A percentile compares a stretch with the other conserved stretches of the same genome.
These are phyloP conservation scores for Platysternon megacephalum DNA, from an alignment of 2,113 vertebrate species.

Conservation along the genomic window DNA sequence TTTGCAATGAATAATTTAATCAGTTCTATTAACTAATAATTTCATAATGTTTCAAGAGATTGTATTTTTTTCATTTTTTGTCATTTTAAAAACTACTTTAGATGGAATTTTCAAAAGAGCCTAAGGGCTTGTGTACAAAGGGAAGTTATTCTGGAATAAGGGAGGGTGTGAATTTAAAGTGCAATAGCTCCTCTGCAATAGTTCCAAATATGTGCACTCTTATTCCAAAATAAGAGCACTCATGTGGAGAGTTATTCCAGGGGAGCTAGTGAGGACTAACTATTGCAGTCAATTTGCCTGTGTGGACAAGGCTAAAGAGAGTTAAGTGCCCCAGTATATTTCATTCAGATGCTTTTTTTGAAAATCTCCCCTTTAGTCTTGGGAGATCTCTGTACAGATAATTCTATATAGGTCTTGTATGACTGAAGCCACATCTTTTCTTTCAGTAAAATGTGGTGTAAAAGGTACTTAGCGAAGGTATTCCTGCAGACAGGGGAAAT, in stretches of 20 bases:
- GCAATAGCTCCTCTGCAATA: not conserved
- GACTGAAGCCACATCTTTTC: not conserved
- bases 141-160: not conserved
- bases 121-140: not conserved
- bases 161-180: not conserved
- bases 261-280: not conserved
- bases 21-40: not conserved
- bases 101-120: not conserved
- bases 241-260: not conserved
- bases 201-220: not conserved
- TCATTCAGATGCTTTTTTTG: not conserved
- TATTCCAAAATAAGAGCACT: fast-evolving
- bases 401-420: not conserved
- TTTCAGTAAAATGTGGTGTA: not conserved
- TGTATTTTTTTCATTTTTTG: not conserved
- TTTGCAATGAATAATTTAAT: not conserved
- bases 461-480: not conserved
- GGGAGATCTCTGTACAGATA: not conserved
- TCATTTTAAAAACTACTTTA: not conserved
- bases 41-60: not conserved
- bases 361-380: not conserved
- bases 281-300: not conserved
- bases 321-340: not conserved
- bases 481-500: not conserved
- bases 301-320: not conserved